Evolutionary conservation across 2,797 vertebrate genomes (phyloP), one percentile per base, ranked within the genome.

Genomic region (Notamacropus eugenii): DNA sequence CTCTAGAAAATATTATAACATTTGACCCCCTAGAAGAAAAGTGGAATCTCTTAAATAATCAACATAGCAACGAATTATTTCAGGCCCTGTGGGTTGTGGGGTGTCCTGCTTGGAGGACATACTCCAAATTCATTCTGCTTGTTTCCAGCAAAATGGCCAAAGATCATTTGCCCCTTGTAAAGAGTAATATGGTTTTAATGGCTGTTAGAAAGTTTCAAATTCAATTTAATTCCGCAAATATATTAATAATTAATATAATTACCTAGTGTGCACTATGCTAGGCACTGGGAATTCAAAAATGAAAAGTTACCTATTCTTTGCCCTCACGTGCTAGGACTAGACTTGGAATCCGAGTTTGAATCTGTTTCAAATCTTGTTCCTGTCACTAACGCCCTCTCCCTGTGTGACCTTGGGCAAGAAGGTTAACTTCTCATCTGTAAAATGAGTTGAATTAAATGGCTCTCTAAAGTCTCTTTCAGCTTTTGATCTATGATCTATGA

Each of bases 21-120:
- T 28, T 55, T 57, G 56, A n/a, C n/a, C n/a, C 95, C 93, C 93
- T 93, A 28, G 90, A 55, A 95, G 96, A 95, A 94, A 87, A 95
- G 59, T 94, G 52, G 55, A 55, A 19, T 27, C 52, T 87, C 95
- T 92, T 90, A 50, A 91, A 50, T 40, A 29, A 93, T 4, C 40
- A 93, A 82, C 8, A 62, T 1, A 46, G 58, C n/a, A 52, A 54
- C 8, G 2, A 55, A 92, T 10, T 8, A 54, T 31, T 92, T 95
- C 28, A 5, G 19, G 87, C 24, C 46, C 74, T 96, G 87, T 91
- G 54, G 90, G 29, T n/a, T 27, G 24, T 50, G 40, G 40, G 24
- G 46, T 90, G 14, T 56, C 91, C 90, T 97, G 67, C 87, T 13
- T 0, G 67, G 91, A 91, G 34, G 93, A 87, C 0, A 19, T 52